Base-by-base conservation (phyloP, 2,888 invertebrate genomes). In the Tinea trinotella region DNA sequence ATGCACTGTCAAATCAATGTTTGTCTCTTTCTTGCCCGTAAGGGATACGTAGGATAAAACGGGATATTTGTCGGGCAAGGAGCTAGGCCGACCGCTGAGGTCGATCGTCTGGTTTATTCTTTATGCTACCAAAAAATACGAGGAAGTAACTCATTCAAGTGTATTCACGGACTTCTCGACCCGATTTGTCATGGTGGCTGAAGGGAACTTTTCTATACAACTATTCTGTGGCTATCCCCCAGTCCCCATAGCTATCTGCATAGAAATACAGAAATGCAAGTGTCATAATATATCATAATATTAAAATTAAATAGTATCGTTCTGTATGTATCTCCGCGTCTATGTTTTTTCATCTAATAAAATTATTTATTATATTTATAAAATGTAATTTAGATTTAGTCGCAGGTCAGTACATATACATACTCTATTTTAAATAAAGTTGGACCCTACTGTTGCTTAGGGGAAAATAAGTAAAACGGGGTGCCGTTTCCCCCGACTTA, bases 61-160 rank as follows among this genome's bases (percentile, higher is more conserved):
- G 70, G 70, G 79, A 75, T 66, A 65, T 60, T 57, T 56, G 59
- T 69, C 60, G 62, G 61, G 68, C 59, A 56, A 64, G 24, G 58
- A 56, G 74, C 74, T 80, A 72, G 74, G 66, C 63, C 74, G 63
- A 55, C 66, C 57, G 64, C 57, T 57, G 67, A 74, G 83, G 79
- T 79, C 70, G 71, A 66, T 59, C 62, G 71, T 71, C 72, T 74
- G 78, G 77, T 81, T 80, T 83, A 83, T 84, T 80, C 77, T 81
- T 77, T 81, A 79, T 75, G 76, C 70, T 75, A 17, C 13, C 19
- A 40, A 76, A 83, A n/a, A 84, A 83, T 78, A 76, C 74, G 79
- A 75, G 71, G 77, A 71, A 74, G 71, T 77, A 71, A 74, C 71
- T 77, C 77, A 75, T 76, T 72, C 81, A 79, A 75, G 75, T 40